Evolutionary conservation across 2,888 invertebrate species (phyloP), one percentile per base, ranked within the genome.

Genomic region (Mesorhabditis spiculigera): DNA sequence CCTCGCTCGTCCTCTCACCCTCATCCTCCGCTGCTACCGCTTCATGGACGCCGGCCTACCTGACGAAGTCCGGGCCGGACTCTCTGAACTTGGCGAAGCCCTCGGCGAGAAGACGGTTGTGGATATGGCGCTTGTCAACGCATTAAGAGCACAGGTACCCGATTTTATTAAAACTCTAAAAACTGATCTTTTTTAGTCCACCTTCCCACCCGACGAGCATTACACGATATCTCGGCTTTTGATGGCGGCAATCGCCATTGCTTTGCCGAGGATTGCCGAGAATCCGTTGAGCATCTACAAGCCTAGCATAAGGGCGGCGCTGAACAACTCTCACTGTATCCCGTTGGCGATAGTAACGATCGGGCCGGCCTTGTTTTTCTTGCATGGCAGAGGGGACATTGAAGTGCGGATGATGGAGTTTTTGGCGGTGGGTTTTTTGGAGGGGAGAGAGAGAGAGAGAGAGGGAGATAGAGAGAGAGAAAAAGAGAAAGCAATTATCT

Each of bases 231-330:
- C 95, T 1, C 98, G 98, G 86, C 89, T 98, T 61, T 87, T 99
- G 72, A 95, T 99, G 94, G 98, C 99, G 5, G 98, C 97, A 87
- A 93, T 98, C 0, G 97, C 98, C 0, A 95, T 98, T 16, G 94
- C 96, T 0, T 91, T 98, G 80, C 97, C 97, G 2, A 93, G 94
- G 87, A 89, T 98, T 67, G 95, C 97, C 3, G 90, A 92, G 72
- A 92, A 91, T 81, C 95, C 96, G 73, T 91, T 91, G 68, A 93
- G 95, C 4, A 67, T 71, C 1, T 78, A 74, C 69, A 72, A 76
- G 61, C 76, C 74, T 10, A 74, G 75, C 63, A 72, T 73, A 41
- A 71, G 74, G 71, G 74, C 72, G 4, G 73, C 72, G 63, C 45
- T 76, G n/a, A 98, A 99, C 88, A 99, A 99, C 87, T 94, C 94